Evolutionary conservation across 2,797 vertebrate species (phyloP).

Genomic region (Naso thynnoides): DNA sequence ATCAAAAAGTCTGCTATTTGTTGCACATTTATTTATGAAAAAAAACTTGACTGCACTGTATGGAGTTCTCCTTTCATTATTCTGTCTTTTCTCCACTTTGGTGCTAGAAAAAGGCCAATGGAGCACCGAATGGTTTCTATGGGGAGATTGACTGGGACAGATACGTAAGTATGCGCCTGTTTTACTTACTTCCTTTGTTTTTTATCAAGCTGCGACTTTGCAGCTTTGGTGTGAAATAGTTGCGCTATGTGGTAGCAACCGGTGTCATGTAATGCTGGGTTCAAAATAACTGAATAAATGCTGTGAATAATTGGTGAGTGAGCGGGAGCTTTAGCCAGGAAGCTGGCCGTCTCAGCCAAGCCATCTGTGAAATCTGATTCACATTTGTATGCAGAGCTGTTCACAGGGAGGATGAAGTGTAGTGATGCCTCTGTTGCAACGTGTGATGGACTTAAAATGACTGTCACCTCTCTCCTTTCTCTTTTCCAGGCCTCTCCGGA

Average conservation of each 20-base stretch:
- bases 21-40: not conserved
- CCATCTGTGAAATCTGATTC: slow-evolving; percentile 56
- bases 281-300: slow-evolving; percentile 44
- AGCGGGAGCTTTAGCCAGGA: slow-evolving; percentile 51
- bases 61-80: not conserved
- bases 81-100: slow-evolving; percentile 57
- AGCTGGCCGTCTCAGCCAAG: slow-evolving; percentile 31
- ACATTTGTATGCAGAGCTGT: slow-evolving; percentile 29
- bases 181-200: not conserved
- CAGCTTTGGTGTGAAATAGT: slow-evolving; percentile 19
- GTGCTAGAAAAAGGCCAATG: slow-evolving; percentile 94
- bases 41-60: not conserved
- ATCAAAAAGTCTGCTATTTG: not conserved
- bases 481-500: slow-evolving; percentile 92
- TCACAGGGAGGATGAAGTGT: slow-evolving; percentile 9
- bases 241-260: not conserved
- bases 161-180: slow-evolving; percentile 89
- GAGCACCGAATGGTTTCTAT: slow-evolving; percentile 97
- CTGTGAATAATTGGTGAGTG: slow-evolving; percentile 41
- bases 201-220: slow-evolving; percentile 10
- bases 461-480: slow-evolving; percentile 18
- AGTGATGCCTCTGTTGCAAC: slow-evolving; percentile 7
- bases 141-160: slow-evolving; percentile 99
- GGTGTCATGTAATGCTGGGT: slow-evolving; percentile 29
- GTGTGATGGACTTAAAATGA: slow-evolving; percentile 22